A percentile compares a stretch with the other conserved stretches of the same genome.
These are phyloP conservation scores for Engraulis encrasicolus DNA, from an alignment of 2,113 vertebrate genomes.

Conservation along the genomic window DNA sequence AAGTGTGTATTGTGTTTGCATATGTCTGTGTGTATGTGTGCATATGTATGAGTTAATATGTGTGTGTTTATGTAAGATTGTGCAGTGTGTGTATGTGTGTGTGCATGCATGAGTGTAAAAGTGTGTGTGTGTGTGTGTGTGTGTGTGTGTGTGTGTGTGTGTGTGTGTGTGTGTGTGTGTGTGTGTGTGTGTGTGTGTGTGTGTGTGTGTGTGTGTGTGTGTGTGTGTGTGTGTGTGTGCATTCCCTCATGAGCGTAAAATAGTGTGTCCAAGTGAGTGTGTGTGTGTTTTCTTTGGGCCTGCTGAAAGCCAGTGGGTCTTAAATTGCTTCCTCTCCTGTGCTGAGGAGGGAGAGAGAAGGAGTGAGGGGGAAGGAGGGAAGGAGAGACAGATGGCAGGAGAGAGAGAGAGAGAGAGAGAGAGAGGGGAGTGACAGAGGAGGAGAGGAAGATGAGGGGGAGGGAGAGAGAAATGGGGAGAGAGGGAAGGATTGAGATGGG, in stretches of 20 bases:
- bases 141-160: background rate
- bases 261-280: conserved; percentile 30
- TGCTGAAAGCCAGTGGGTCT: conserved; percentile 68
- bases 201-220: background rate
- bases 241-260: conserved; percentile 36
- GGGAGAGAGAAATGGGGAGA: too few species aligned
- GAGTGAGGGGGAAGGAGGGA: too few species aligned
- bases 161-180: background rate
- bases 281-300: conserved; percentile 69
- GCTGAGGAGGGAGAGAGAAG: background rate
- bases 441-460: too few species aligned
- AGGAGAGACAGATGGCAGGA: too few species aligned
- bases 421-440: too few species aligned
- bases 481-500: too few species aligned
- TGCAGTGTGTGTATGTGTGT: background rate
- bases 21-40: background rate
- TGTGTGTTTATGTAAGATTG: background rate
- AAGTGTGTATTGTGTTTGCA: too few species aligned
- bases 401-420: too few species aligned
- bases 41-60: too few species aligned
- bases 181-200: background rate
- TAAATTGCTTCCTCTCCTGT: conserved; percentile 75
- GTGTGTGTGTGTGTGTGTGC: background rate
- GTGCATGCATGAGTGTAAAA: background rate
- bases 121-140: background rate